Conservation (phyloP, 2,888 invertebrate genomes). For the Drosophila melanosoma region DNA sequence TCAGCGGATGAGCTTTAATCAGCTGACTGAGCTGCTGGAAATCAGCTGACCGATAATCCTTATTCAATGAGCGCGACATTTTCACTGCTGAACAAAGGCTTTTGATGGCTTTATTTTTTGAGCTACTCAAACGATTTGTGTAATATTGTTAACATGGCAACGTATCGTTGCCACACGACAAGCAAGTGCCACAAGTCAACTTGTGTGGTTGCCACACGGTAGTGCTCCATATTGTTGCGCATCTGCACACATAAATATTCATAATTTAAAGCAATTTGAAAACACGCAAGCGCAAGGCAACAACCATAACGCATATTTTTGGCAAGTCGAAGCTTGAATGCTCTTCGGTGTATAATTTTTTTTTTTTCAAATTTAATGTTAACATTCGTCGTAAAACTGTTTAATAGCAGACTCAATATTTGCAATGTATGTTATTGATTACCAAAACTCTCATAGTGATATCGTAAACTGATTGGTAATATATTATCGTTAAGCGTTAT, state of each 20-base stretch:
- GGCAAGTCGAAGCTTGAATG: conserved; percentile 11
- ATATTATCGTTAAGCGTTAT: neutral
- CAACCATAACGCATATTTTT: conserved; percentile 3
- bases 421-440: neutral
- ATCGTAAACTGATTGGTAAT: neutral
- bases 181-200: conserved; percentile 26
- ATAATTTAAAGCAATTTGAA: conserved; percentile 46
- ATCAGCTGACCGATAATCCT: conserved; percentile 65
- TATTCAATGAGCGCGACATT: conserved; percentile 53
- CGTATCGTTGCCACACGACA: conserved; percentile 63
- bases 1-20: conserved; percentile 65
- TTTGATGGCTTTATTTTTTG: neutral
- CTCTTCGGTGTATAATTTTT: conserved; percentile 2
- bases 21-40: conserved; percentile 62
- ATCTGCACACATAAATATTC: conserved; percentile 65
- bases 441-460: neutral
- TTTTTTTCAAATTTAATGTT: neutral
- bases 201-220: conserved; percentile 34
- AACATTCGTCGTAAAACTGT: neutral
- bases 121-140: conserved; percentile 4
- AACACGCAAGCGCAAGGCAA: conserved; percentile 61
- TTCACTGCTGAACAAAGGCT: neutral
- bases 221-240: conserved; percentile 52
- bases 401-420: neutral
- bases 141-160: conserved; percentile 56